Percentiles rank a stretch among this genome's conserved stretches.
Evolutionary conservation across 2,797 vertebrate genomes (phyloP).

Genomic region (Falco peregrinus): DNA sequence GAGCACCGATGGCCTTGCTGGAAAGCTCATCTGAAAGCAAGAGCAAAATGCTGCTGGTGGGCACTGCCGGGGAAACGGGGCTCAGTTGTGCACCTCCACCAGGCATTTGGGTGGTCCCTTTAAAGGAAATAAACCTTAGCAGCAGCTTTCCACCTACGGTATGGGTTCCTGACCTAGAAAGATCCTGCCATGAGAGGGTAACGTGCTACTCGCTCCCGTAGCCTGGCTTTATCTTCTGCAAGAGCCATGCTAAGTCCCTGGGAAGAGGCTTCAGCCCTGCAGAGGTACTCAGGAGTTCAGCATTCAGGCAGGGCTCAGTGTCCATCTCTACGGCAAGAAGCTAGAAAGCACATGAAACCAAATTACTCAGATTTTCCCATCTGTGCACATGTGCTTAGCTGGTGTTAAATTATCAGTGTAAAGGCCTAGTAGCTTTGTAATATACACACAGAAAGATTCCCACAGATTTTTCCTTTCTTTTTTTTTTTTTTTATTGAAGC

Average conservation of each 20-base stretch:
- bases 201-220: fast-evolving
- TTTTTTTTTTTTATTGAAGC: slow-evolving; percentile 69
- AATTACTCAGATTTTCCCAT: slow-evolving; percentile 71
- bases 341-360: slow-evolving; percentile 64
- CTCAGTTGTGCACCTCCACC: not conserved
- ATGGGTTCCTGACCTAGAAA: not conserved
- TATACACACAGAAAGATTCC: slow-evolving; percentile 76
- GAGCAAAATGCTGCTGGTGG: not conserved
- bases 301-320: not conserved
- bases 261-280: not conserved
- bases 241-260: not conserved
- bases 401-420: slow-evolving; percentile 75
- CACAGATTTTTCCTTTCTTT: slow-evolving; percentile 68
- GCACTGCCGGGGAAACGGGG: not conserved
- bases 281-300: not conserved
- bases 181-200: not conserved
- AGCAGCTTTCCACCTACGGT: not conserved
- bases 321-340: not conserved
- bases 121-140: not conserved
- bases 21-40: slow-evolving; percentile 5
- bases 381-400: slow-evolving; percentile 69
- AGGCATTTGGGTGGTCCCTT: not conserved
- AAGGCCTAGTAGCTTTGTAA: slow-evolving; percentile 71
- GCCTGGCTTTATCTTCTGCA: not conserved
- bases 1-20: not conserved